Evolutionary conservation across 1,140 invertebrate species (phyloP).

Genomic region (Musca vetustissima): DNA sequence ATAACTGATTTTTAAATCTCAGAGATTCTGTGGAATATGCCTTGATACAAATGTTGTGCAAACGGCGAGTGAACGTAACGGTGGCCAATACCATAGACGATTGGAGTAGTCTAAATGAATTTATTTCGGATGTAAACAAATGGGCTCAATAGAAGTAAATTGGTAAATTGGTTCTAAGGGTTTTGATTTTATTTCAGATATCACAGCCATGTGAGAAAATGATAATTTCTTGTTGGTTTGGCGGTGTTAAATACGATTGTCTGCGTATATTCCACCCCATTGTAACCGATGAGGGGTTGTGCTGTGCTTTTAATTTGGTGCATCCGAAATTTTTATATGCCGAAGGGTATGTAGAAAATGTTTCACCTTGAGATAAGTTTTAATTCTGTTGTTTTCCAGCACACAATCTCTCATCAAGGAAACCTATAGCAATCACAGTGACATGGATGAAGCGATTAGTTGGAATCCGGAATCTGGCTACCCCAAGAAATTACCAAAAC

Average conservation of each 20-base stretch:
- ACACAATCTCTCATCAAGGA: background rate
- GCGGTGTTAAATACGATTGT: constrained; percentile 62
- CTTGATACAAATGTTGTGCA: constrained; percentile 62
- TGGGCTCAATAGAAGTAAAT: no score
- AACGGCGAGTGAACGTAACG: constrained; percentile 38
- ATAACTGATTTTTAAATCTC: constrained; percentile 3
- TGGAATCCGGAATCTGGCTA: constrained; percentile 76
- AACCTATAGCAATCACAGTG: constrained; percentile 2
- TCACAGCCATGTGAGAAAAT: constrained; percentile 71
- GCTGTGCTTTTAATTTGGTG: constrained; percentile 78
- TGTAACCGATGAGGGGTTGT: constrained; percentile 78
- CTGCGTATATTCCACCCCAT: constrained; percentile 70
- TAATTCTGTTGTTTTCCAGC: background rate
- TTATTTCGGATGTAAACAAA: constrained; percentile 27
- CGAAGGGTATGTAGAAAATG: constrained; percentile 32
- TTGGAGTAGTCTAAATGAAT: constrained; percentile 24
- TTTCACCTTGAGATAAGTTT: background rate
- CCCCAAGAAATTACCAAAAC: constrained; percentile 54
- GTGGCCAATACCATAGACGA: constrained; percentile 17
- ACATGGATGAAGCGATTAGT: constrained; percentile 57
- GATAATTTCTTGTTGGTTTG: constrained; percentile 67
- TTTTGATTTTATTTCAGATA: no score
- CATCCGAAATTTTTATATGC: constrained; percentile 66
- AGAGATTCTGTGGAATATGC: constrained; percentile 26
- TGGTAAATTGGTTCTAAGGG: no score